Base-by-base conservation (phyloP, 2,888 invertebrate genomes). In the Netelia melanura region DNA sequence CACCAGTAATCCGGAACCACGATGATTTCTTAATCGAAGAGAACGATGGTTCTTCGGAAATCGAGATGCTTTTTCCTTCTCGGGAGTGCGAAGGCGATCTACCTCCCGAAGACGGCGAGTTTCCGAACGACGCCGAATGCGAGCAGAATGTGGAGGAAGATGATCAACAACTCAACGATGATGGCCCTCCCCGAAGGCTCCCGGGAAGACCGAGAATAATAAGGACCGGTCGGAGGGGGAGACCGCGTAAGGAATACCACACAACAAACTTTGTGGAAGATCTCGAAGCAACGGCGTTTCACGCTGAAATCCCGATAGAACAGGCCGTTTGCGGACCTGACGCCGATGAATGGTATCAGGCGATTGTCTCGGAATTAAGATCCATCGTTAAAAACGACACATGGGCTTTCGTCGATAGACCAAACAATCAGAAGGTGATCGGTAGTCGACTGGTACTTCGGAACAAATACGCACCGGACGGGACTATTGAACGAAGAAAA, bases 161-260 rank as follows among this genome's bases (percentile, higher is more conserved):
- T 3, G 30, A 30, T 6, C 61, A 3, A 56, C 11, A 25, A 48
- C 48, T 23, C 5, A 21, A 21, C 17, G 38, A 62, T 52, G 62
- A 74, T 10, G 58, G 43, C 10, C 5, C 5, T 5, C 5, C 30
- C 30, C 3, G 30, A 30, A 30, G 30, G 30, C 30, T 30, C 5
- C 30, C 3, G 0, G 81, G 75, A 17, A 75, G 75, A 43, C 68
- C 68, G 1, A 67, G 52, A 54, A 70, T 10, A 68, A 75, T 81
- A 58, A 10, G 67, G 3, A 75, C 75, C 11, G 72, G 75, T 21
- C 54, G 38, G 23, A 67, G 61, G 48, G 68, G 62, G 68, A 75
- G 68, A 81, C 81, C 81, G 9, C 61, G 61, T 1, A 61, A 67
- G n/a, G 9, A 61, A 48, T 75, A 75, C 62, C 81, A 81, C 1